phyloP scores from a whole-genome alignment of 2,113 vertebrate species.

The Oreochromis aureus region DNA sequence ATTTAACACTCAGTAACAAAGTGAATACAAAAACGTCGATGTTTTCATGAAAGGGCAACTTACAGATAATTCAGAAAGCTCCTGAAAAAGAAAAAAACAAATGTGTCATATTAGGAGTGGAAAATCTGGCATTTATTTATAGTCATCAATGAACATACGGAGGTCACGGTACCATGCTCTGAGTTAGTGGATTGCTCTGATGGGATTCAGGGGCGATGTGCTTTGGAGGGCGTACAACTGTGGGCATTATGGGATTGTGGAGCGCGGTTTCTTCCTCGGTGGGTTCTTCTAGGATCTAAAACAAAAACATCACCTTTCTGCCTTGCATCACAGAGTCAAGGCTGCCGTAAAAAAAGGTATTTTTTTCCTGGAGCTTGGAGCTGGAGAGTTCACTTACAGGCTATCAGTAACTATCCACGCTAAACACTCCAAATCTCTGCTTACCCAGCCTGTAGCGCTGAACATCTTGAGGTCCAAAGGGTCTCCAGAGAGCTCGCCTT shows the following conservation, averaged over 20 bases:
- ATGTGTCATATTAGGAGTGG: background rate
- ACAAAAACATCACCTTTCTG: background rate
- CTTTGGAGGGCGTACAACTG: slow-evolving; percentile 88
- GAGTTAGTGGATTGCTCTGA: slow-evolving; percentile 57
- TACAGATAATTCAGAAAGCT: slow-evolving; percentile 83
- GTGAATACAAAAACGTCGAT: background rate
- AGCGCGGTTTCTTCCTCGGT: slow-evolving; percentile 93
- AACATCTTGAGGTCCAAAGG: slow-evolving; percentile 98
- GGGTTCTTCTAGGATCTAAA: slow-evolving; percentile 90
- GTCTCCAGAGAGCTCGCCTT: slow-evolving; percentile 90
- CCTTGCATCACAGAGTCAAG: background rate
- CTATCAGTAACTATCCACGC: background rate
- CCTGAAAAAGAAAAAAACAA: slow-evolving; percentile 60
- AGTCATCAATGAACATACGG: background rate
- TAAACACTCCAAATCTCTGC: background rate
- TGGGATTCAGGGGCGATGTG: slow-evolving; percentile 70
- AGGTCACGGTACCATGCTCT: slow-evolving; percentile 77
- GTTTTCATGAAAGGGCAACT: slow-evolving; percentile 37
- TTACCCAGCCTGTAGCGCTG: slow-evolving; percentile 91
- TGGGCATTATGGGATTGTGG: slow-evolving; percentile 92
- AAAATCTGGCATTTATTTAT: background rate
- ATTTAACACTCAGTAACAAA: background rate
- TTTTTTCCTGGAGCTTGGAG: background rate
- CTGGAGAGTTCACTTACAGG: background rate
- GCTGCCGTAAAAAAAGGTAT: background rate